Conservation (phyloP, 1,140 invertebrate genomes). For the Drosophila obscura region DNA sequence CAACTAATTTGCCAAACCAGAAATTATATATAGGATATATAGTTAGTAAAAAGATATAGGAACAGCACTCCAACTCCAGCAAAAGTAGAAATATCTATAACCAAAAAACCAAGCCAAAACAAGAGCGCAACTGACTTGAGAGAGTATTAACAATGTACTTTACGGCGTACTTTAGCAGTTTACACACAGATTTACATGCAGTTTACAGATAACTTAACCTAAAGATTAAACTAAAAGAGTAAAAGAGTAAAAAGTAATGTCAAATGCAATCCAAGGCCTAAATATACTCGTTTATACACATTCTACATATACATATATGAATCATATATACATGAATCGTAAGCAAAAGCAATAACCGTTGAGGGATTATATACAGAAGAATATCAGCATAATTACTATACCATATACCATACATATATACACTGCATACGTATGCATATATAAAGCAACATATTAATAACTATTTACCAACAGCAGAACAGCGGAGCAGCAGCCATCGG, state of each 20-base stretch:
- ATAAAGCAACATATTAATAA: slow-evolving; percentile 55
- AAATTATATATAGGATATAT: neutral
- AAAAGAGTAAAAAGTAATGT: no score
- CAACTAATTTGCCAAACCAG: slow-evolving; percentile 26
- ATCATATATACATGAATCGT: slow-evolving; percentile 24
- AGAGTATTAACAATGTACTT: slow-evolving; percentile 30
- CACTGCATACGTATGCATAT: slow-evolving; percentile 10
- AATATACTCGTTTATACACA: slow-evolving; percentile 32
- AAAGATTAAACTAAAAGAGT: slow-evolving; percentile 19
- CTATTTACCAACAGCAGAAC: slow-evolving; percentile 65
- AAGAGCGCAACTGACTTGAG: slow-evolving; percentile 35
- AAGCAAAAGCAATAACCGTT: slow-evolving; percentile 61
- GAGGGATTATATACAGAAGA: slow-evolving; percentile 47
- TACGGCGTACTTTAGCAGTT: slow-evolving; percentile 37
- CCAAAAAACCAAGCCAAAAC: slow-evolving; percentile 11
- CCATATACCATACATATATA: neutral
- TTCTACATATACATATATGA: slow-evolving; percentile 42
- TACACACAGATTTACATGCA: slow-evolving; percentile 41
- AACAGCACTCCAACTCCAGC: slow-evolving; percentile 44
- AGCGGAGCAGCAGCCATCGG: slow-evolving; percentile 2
- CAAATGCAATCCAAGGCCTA: slow-evolving; percentile 44
- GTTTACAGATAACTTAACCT: slow-evolving; percentile 26
- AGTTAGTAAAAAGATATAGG: neutral
- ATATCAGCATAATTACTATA: slow-evolving; percentile 45
- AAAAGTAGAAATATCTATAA: slow-evolving; percentile 30